Evolutionary conservation across 2,113 vertebrate species (phyloP).

Genomic region (Callospermophilus lateralis): DNA sequence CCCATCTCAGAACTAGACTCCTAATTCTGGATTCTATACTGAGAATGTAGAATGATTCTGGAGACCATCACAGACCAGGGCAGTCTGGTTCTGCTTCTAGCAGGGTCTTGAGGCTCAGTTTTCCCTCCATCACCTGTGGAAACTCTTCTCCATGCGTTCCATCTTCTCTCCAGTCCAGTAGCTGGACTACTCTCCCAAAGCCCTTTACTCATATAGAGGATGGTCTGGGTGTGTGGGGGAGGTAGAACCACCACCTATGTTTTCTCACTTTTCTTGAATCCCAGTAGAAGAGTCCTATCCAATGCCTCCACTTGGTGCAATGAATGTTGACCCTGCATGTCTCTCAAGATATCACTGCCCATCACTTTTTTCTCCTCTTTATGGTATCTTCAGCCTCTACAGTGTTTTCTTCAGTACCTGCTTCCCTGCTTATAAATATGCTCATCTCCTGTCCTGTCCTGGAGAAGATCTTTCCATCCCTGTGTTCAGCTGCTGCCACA

Average conservation of each 20-base stretch:
- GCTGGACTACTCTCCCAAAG: background rate
- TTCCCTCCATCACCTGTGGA: background rate
- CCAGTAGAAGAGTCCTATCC: background rate
- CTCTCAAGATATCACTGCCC: background rate
- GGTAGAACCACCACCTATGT: background rate
- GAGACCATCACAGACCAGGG: background rate
- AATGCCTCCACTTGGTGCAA: rapidly evolving
- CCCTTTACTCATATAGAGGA: background rate
- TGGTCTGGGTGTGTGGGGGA: background rate
- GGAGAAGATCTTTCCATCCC: background rate
- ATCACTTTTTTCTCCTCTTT: background rate
- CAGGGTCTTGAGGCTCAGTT: background rate
- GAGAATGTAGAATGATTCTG: background rate
- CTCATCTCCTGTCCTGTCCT: background rate
- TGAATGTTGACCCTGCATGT: background rate
- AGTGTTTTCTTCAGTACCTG: background rate
- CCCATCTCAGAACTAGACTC: background rate
- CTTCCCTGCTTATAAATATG: background rate
- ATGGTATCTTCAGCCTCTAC: background rate
- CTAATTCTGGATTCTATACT: background rate
- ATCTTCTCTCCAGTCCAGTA: background rate
- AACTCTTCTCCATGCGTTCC: background rate
- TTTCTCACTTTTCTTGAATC: background rate
- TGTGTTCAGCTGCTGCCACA: background rate
- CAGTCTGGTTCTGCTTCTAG: background rate